Evolutionary conservation across 2,797 vertebrate genomes (phyloP), one percentile per base, ranked within the genome.

Genomic region (Myotis planiceps): DNA sequence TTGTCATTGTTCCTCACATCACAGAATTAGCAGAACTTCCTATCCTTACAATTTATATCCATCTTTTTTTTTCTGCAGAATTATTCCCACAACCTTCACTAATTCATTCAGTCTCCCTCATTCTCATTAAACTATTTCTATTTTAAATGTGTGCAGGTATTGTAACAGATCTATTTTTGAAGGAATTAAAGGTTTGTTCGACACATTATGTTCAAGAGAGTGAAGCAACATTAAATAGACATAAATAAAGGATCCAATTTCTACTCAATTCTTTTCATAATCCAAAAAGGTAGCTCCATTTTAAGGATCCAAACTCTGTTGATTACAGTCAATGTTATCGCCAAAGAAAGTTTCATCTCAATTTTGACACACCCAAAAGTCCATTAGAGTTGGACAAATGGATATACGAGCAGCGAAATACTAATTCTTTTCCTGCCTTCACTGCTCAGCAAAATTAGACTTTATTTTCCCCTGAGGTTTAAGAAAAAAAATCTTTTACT

Each of bases 401-500:
- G n/a, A 75, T 32, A 66, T 5, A 25, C 21, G n/a, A 92, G 25
- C 53, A 82, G 55, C 60, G 12, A 66, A 94, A 89, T 47, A 53
- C 4, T 63, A 60, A 82, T 82, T 92, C 15, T 84, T 74, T 74
- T 39, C 25, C 27, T 27, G 25, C 86, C 37, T 79, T 85, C 45
- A 60, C n/a, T 68, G 47, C 32, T 93, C 37, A 84, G 80, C 9
- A 87, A 85, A 94, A 83, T 83, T 34, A 89, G 15, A 68, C 15
- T 90, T 90, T 89, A 79, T 83, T 96, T 95, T 25, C 72, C 76
- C 60, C 49, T 51, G 47, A 88, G 58, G 16, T 90, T 49, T 71
- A 81, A 68, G 37, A 2, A 21, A 29, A 88, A 29, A 88, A 8
- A 10, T 16, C 6, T 78, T 29, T 71, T 68, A 76, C 45, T 75